Evolutionary conservation across 2,888 invertebrate genomes (phyloP).

Genomic region (Spisula subtruncata): DNA sequence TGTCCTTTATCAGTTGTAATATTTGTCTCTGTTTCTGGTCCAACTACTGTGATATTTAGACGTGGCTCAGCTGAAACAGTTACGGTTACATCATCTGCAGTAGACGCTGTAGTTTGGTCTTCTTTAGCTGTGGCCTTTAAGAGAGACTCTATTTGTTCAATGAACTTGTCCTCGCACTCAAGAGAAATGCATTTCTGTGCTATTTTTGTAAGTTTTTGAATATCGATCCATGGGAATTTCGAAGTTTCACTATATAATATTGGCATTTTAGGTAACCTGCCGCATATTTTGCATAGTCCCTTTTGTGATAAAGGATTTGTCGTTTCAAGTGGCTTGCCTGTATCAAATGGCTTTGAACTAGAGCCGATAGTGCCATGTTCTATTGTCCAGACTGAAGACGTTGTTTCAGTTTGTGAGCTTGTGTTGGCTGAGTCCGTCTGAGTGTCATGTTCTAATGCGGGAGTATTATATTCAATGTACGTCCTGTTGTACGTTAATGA

Average conservation of each 20-base stretch:
- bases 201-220: not conserved
- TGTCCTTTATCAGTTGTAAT: not conserved
- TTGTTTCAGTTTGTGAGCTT: not conserved
- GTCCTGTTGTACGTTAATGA: not conserved
- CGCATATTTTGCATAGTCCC: not conserved
- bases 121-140: not conserved
- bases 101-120: not conserved
- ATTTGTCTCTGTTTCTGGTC: not conserved
- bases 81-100: not conserved
- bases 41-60: not conserved
- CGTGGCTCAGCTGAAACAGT: not conserved
- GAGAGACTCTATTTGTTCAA: not conserved
- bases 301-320: not conserved
- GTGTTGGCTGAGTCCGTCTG: not conserved
- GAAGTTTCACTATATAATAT: not conserved
- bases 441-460: not conserved
- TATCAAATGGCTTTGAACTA: not conserved
- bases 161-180: not conserved
- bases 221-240: not conserved
- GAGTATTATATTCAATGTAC: not conserved
- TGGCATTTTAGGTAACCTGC: slow-evolving; percentile 4
- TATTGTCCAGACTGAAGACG: not conserved
- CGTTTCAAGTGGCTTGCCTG: not conserved
- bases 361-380: not conserved
- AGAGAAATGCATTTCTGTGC: not conserved